A percentile compares a stretch with the other conserved stretches of the same genome.
Conservation (phyloP, 2,888 invertebrate genomes). For the Sinohyriopsis cumingii region DNA sequence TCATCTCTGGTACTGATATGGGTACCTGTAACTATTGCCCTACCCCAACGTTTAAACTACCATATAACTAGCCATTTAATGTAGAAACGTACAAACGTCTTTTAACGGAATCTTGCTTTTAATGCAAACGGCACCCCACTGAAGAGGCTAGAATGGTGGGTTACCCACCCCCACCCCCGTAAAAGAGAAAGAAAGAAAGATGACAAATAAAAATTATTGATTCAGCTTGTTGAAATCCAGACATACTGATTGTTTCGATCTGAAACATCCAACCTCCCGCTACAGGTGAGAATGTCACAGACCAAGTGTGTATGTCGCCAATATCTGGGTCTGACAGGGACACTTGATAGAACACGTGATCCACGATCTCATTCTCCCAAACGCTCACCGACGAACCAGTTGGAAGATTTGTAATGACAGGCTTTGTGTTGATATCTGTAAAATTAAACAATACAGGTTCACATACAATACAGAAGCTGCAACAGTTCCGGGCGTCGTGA, state of each 20-base stretch:
- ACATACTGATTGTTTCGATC: conserved; percentile 10
- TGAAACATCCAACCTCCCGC: conserved; percentile 23
- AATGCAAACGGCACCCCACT: too few relatives aligned
- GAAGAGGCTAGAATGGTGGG: too few relatives aligned
- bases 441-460: neutral
- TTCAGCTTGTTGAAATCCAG: neutral
- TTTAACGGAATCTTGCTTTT: too few relatives aligned
- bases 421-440: conserved; percentile 35
- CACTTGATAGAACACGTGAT: neutral
- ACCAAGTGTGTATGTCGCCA: conserved; percentile 34
- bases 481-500: too few relatives aligned
- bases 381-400: conserved; percentile 14
- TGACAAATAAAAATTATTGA: neutral
- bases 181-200: too few relatives aligned
- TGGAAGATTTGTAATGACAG: conserved; percentile 33
- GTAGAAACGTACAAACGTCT: too few relatives aligned
- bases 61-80: too few relatives aligned
- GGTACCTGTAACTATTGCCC: too few relatives aligned
- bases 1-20: too few relatives aligned
- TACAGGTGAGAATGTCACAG: conserved; percentile 13
- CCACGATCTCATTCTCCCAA: conserved; percentile 25
- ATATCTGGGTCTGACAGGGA: conserved; percentile 10
- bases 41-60: too few relatives aligned
- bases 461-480: too few relatives aligned
- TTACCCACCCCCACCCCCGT: too few relatives aligned